Percentiles rank a stretch among this genome's conserved stretches.
These are phyloP conservation scores for Gerris buenoi DNA, from an alignment of 1,140 invertebrate genomes.

Conservation along the genomic window DNA sequence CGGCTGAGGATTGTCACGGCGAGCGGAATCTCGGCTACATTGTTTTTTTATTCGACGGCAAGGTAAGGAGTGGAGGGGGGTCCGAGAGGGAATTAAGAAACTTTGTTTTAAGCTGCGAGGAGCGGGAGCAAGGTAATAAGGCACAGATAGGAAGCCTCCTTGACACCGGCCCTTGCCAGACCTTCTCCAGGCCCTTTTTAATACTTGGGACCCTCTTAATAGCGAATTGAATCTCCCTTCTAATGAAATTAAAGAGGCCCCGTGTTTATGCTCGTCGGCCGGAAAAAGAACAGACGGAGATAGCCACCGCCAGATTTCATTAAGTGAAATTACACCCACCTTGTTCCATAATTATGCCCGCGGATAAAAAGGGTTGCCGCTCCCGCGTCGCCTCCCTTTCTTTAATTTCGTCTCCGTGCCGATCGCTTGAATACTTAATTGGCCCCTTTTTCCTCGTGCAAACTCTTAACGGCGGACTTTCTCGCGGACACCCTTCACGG, in stretches of 20 bases:
- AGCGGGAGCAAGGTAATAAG: not conserved
- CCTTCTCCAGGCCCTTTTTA: not conserved
- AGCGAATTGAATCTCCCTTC: not conserved
- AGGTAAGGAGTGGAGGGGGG: not conserved
- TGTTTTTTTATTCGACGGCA: not conserved
- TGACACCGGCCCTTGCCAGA: not conserved
- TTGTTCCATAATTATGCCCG: slow-evolving; percentile 4
- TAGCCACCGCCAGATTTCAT: slow-evolving; percentile 7
- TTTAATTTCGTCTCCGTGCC: not conserved
- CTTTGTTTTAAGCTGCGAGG: not conserved
- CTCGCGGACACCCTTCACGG: too few species aligned
- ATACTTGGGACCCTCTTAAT: too few species aligned
- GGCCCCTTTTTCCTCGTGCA: not conserved
- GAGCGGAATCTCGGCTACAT: not conserved
- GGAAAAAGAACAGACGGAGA: not conserved
- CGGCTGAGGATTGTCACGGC: too few species aligned
- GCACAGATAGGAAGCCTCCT: too few species aligned
- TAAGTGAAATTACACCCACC: slow-evolving; percentile 6
- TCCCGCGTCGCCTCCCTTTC: not conserved
- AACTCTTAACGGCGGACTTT: too few species aligned
- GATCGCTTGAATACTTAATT: not conserved
- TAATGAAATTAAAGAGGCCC: slow-evolving; percentile 13
- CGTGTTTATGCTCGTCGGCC: slow-evolving; percentile 9
- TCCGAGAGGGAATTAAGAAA: not conserved
- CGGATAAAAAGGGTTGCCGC: not conserved